Base-by-base conservation (phyloP, 1,140 invertebrate genomes). In the Drosophila bipectinata region DNA sequence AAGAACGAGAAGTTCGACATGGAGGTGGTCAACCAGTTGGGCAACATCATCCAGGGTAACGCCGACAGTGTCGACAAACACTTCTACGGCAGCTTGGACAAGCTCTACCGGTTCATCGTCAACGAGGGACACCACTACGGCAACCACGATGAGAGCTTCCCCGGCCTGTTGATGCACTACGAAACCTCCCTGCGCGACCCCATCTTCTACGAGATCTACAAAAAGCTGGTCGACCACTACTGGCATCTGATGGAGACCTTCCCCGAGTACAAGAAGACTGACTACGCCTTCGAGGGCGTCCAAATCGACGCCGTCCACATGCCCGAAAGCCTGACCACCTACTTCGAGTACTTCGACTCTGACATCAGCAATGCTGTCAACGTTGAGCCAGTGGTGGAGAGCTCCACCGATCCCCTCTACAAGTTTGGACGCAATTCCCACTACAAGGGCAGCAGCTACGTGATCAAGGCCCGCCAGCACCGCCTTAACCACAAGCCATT, bases 311-410 rank as follows among this genome's bases (percentile, higher is more conserved):
- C 93, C 21, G 94, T 96, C 7, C 92, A 93, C 3, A 93, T 95
- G 24, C 93, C 93, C 47, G 94, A 95, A 59, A 91, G 96, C 1
- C 92, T 94, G 28, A 96, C 95, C 26, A 93, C 34, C 93, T 96
- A 94, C 84, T 96, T 96, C 85, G 95, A 96, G 58, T 92, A 95
- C 58, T 95, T 94, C 76, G 94, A 96, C 72, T 71, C 95, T 2
- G 94, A 95, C 53, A 94, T 96, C 41, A 94, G 93, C 79, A 95
- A 96, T 74, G 94, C 94, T 28, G 79, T 96, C 1, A 92, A 81
- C 93, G 90, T 91, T 24, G 90, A 91, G 45, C 51, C 73, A 0
- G 8, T 48, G 2, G 54, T 44, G 0, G 76, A 82, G 44, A 49
- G 32, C 3, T 48, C 51, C 18, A 55, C 30, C 26, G 90, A 90